These are phyloP conservation scores for Mamestra brassicae DNA, from an alignment of 2,888 invertebrate genomes.

Conservation along the genomic window DNA sequence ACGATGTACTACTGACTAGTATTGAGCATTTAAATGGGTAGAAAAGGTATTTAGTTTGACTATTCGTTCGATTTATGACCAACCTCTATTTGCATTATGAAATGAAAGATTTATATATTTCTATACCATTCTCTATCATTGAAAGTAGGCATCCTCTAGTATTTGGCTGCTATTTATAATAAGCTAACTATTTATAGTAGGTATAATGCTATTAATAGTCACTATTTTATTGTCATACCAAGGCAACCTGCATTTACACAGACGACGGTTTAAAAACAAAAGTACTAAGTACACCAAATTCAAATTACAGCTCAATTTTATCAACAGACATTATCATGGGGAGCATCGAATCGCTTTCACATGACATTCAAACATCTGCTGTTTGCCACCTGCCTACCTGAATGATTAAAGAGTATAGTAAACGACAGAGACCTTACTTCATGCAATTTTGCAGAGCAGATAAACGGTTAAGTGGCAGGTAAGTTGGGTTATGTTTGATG, in stretches of 20 bases:
- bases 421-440: conserved; percentile 20
- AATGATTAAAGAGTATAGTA: conserved; percentile 47
- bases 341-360: conserved; percentile 57
- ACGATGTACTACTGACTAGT: too few species aligned
- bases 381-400: conserved; percentile 77
- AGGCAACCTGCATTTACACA: neutral
- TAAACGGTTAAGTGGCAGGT: neutral
- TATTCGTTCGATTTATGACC: too few species aligned
- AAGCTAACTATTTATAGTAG: too few species aligned
- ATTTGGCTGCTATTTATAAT: neutral
- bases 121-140: neutral
- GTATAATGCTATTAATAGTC: neutral
- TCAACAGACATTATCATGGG: conserved; percentile 37
- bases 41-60: too few species aligned
- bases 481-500: too few species aligned
- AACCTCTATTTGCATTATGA: too few species aligned
- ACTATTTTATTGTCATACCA: neutral
- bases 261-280: neutral
- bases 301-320: conserved; percentile 29
- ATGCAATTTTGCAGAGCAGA: neutral
- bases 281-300: conserved; percentile 16
- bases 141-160: neutral
- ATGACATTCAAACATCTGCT: conserved; percentile 50
- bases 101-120: too few species aligned
- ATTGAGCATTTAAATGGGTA: neutral